These are phyloP conservation scores for Orthosia incerta DNA, from an alignment of 2,888 invertebrate species.

Conservation along the genomic window DNA sequence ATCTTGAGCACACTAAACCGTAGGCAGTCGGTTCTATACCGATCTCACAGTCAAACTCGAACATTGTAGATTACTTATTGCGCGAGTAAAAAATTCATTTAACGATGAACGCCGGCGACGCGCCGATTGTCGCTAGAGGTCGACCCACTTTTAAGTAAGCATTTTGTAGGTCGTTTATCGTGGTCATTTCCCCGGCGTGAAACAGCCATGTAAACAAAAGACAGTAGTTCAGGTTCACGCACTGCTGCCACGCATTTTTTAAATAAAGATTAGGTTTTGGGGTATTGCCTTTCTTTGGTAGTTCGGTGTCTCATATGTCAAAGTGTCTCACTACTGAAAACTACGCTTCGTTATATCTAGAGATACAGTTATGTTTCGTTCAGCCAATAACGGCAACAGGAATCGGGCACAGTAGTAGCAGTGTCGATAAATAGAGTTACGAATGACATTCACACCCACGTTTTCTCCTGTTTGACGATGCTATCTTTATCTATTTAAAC, in stretches of 20 bases:
- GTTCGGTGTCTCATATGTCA: neutral
- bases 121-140: constrained; percentile 73
- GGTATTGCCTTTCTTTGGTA: neutral
- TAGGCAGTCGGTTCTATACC: constrained; percentile 38
- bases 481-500: constrained; percentile 22
- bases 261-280: constrained; percentile 10
- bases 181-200: constrained; percentile 80
- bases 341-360: neutral
- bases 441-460: constrained; percentile 36
- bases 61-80: constrained; percentile 64
- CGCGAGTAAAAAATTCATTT: constrained; percentile 73
- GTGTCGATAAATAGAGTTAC: constrained; percentile 25
- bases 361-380: neutral
- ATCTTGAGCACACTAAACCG: constrained; percentile 22
- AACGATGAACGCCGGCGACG: constrained; percentile 64
- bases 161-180: constrained; percentile 86
- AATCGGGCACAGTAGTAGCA: constrained; percentile 7
- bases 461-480: neutral
- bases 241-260: constrained; percentile 19
- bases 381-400: constrained; percentile 10
- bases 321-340: neutral
- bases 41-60: constrained; percentile 51
- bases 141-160: constrained; percentile 84
- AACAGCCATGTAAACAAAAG: constrained; percentile 49
- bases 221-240: constrained; percentile 59